Conservation (phyloP, 1,140 invertebrate genomes). For the Cyclina sinensis region DNA sequence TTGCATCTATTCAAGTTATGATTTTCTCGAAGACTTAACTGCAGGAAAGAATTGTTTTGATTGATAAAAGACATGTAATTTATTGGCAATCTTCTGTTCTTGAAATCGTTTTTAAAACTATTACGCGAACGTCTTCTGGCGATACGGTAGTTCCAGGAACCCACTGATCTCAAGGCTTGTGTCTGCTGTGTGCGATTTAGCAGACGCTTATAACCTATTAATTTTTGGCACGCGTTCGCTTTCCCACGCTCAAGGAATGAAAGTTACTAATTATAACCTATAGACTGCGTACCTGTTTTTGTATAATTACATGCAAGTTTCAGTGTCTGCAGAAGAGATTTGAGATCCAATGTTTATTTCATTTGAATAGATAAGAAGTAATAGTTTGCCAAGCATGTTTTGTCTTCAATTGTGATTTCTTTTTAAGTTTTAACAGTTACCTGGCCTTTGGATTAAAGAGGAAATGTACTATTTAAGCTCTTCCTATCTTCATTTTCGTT, state of each 20-base stretch:
- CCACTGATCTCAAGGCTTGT: not conserved
- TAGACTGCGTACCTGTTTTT: not conserved
- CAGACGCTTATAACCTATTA: slow-evolving; percentile 37
- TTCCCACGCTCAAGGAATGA: slow-evolving; percentile 49
- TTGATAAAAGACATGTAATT: not conserved
- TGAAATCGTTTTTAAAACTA: not conserved
- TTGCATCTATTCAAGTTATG: not conserved
- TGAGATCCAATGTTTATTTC: slow-evolving; percentile 7
- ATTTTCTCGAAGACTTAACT: not conserved
- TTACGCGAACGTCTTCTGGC: not conserved
- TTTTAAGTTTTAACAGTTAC: not conserved
- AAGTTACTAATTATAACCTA: slow-evolving; percentile 46
- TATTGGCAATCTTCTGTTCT: not conserved
- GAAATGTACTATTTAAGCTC: not conserved
- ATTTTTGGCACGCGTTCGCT: slow-evolving; percentile 39
- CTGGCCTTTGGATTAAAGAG: not conserved
- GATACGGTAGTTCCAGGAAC: not conserved
- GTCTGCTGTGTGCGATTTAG: not conserved
- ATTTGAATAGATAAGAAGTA: slow-evolving; percentile 13
- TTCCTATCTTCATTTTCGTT: not conserved
- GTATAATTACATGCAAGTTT: slow-evolving; percentile 2
- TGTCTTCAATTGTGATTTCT: not conserved
- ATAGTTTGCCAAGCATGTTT: not conserved
- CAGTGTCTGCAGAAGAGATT: not conserved
- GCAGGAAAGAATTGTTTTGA: not conserved